Conservation (phyloP, 2,113 vertebrate genomes). For the Acanthisitta chloris region DNA sequence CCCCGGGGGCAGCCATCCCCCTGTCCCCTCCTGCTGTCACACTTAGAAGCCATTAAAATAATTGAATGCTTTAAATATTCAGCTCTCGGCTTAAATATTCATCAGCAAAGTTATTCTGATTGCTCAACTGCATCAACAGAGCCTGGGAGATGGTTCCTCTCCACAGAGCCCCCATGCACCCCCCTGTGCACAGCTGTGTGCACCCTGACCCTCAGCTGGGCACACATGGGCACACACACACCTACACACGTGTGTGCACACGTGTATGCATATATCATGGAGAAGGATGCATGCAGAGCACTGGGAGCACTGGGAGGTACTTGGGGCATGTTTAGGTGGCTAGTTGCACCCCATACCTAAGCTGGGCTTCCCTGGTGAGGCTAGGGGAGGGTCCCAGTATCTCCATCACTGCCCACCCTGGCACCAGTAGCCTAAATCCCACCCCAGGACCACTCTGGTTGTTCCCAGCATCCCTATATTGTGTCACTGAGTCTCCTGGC, state of each 20-base stretch:
- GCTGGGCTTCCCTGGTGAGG: neutral
- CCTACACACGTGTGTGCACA: fast-evolving
- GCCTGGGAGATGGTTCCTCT: neutral
- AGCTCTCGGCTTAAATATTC: conserved; percentile 62
- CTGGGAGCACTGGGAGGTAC: neutral
- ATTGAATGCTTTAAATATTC: conserved; percentile 69
- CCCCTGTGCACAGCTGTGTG: fast-evolving
- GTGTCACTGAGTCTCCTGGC: neutral
- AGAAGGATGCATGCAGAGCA: fast-evolving
- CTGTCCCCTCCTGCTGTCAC: conserved; percentile 22
- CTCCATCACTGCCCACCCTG: neutral
- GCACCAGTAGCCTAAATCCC: neutral
- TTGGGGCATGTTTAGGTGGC: fast-evolving
- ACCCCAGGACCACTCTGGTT: too few relatives aligned
- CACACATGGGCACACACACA: fast-evolving
- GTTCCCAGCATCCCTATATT: too few relatives aligned
- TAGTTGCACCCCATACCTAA: too few relatives aligned
- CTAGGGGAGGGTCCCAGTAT: neutral
- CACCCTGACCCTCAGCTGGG: neutral
- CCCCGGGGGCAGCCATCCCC: neutral
- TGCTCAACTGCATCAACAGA: conserved; percentile 35
- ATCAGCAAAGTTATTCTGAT: conserved; percentile 60
- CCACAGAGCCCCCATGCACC: neutral
- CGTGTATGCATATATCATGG: fast-evolving
- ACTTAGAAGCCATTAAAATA: conserved; percentile 67